These are phyloP conservation scores for Anaspis maculata DNA, from an alignment of 2,888 invertebrate species.

Conservation along the genomic window DNA sequence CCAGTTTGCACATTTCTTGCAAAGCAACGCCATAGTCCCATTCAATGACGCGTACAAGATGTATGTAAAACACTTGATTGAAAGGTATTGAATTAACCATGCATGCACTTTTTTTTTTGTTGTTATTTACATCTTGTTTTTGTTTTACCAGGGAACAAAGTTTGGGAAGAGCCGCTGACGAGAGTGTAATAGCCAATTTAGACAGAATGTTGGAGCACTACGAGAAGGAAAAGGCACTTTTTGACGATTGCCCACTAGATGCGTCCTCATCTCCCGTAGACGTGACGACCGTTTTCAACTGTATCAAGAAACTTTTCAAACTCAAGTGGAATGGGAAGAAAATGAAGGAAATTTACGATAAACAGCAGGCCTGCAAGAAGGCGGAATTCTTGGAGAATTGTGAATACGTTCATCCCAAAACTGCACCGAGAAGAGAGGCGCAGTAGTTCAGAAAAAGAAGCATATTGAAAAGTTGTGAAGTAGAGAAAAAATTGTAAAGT, in stretches of 20 bases:
- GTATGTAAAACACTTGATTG: slow-evolving; percentile 30
- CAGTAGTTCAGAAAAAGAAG: too few species aligned
- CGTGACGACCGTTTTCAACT: slow-evolving; percentile 15
- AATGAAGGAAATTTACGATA: slow-evolving; percentile 26
- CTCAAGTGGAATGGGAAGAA: slow-evolving; percentile 25
- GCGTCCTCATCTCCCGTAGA: slow-evolving; percentile 2
- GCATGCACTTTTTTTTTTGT: too few species aligned
- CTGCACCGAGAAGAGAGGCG: too few species aligned
- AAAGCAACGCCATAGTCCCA: slow-evolving; percentile 29
- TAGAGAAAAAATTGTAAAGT: too few species aligned
- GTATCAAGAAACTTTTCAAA: slow-evolving; percentile 22
- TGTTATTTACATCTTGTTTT: too few species aligned
- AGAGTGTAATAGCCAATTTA: slow-evolving; percentile 17
- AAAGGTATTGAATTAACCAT: too few species aligned
- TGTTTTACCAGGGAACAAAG: slow-evolving; percentile 24
- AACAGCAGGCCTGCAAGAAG: too few species aligned
- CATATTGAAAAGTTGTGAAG: too few species aligned
- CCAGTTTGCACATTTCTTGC: slow-evolving; percentile 32
- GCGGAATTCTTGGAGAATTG: too few species aligned
- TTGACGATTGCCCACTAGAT: slow-evolving; percentile 17
- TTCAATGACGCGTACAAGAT: slow-evolving; percentile 31
- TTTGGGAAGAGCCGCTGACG: slow-evolving; percentile 18
- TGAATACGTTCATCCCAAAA: too few species aligned
- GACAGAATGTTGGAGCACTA: slow-evolving; percentile 20
- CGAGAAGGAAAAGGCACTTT: slow-evolving; percentile 21